phyloP scores from a whole-genome alignment of 37 sponge, comb jelly and placozoan species.

The Petrosia ficiformis region DNA sequence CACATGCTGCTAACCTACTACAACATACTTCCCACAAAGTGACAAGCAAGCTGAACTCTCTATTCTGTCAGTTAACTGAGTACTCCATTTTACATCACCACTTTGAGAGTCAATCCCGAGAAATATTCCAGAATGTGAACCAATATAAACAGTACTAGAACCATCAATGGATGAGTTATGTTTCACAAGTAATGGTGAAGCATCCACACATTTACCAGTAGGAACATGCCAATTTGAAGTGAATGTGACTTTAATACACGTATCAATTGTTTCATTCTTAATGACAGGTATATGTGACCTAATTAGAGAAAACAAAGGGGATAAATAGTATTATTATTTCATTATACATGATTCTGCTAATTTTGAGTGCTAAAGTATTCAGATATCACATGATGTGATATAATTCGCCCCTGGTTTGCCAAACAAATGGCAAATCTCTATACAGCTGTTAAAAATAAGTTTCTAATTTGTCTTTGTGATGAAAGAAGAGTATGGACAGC shows the following conservation, averaged over 20 bases:
- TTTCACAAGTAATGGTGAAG: slow-evolving; percentile 83
- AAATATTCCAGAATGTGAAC: slow-evolving; percentile 83
- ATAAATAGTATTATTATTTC: no score
- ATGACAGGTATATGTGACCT: no score
- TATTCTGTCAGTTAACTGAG: slow-evolving; percentile 59
- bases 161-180: not conserved
- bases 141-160: slow-evolving; percentile 36
- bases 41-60: slow-evolving; percentile 82
- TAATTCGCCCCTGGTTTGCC: no score
- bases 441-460: no score
- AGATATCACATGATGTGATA: no score
- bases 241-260: not conserved
- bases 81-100: slow-evolving; percentile 62
- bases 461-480: no score
- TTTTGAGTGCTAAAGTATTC: no score
- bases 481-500: no score
- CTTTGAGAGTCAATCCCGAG: slow-evolving; percentile 28
- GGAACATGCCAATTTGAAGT: slow-evolving; percentile 51
- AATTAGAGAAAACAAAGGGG: no score
- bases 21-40: slow-evolving; percentile 58
- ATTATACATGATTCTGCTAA: no score
- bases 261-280: not conserved
- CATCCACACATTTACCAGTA: slow-evolving; percentile 83
- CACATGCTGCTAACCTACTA: slow-evolving; percentile 73
- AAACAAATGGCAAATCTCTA: no score